A percentile compares a stretch with the other conserved stretches of the same genome.
phyloP scores from a whole-genome alignment of 2,113 vertebrate species.

The Chinchilla lanigera region DNA sequence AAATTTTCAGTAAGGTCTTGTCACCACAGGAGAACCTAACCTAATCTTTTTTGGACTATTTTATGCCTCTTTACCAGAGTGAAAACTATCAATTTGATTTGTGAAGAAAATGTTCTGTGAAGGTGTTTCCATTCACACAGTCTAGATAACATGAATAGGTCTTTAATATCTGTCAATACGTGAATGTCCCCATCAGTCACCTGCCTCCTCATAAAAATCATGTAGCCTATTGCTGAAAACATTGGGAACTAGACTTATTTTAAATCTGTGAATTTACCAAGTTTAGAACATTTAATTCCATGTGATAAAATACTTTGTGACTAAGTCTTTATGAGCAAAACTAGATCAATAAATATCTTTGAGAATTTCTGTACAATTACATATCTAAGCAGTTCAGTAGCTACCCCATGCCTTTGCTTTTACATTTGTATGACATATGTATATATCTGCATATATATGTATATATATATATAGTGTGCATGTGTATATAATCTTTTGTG shows the following conservation, averaged over 20 bases:
- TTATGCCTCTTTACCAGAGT: constrained; percentile 23
- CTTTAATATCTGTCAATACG: constrained; percentile 39
- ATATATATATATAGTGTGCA: neutral
- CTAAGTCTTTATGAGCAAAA: neutral
- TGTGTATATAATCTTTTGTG: neutral
- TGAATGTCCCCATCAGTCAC: constrained; percentile 13
- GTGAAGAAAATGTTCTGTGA: neutral
- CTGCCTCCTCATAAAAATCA: constrained; percentile 45
- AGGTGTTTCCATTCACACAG: neutral
- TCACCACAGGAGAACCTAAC: neutral
- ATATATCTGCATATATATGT: too few relatives aligned
- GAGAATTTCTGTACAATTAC: neutral
- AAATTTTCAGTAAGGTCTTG: constrained; percentile 41
- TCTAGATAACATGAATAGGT: constrained; percentile 11
- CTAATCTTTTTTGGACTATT: constrained; percentile 2
- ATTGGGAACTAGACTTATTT: neutral
- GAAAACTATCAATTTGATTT: constrained; percentile 62
- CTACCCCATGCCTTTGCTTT: neutral
- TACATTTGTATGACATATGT: neutral
- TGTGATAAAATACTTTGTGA: constrained; percentile 18
- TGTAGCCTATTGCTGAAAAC: neutral
- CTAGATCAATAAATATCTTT: neutral
- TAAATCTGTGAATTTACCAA: constrained; percentile 29
- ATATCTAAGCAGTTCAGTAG: neutral
- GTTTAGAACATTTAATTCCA: neutral